A percentile compares a stretch with the other conserved stretches of the same genome.
phyloP scores from a whole-genome alignment of 92 coral and sea anemone genomes.

The Actinernus sp. region DNA sequence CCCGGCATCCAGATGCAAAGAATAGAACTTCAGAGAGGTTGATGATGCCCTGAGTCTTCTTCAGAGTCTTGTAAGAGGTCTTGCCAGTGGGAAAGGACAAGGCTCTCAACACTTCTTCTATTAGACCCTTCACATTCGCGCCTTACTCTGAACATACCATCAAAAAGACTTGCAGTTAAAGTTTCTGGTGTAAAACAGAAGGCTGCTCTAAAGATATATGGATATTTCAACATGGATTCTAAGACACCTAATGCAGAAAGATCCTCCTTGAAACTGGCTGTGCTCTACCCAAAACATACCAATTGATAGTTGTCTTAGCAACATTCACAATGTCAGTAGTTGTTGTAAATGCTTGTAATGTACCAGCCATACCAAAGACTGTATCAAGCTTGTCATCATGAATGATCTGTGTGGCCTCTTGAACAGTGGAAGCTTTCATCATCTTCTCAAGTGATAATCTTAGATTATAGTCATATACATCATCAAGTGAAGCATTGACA shows the following conservation, averaged over 20 bases:
- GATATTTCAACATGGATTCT: conserved; percentile 44
- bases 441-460: conserved; percentile 33
- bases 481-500: too few relatives aligned
- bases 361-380: conserved; percentile 58
- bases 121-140: conserved; percentile 44
- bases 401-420: conserved; percentile 40
- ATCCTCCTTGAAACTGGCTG: conserved; percentile 50
- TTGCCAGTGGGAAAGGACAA: too few relatives aligned
- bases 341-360: conserved; percentile 23
- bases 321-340: conserved; percentile 27
- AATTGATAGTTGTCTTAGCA: conserved; percentile 43
- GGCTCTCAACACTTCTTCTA: conserved; percentile 25
- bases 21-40: conserved; percentile 36
- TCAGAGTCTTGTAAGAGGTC: conserved; percentile 34
- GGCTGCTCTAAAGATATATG: conserved; percentile 23
- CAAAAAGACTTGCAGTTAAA: conserved; percentile 19
- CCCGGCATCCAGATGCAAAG: conserved; percentile 41
- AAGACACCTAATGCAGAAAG: conserved; percentile 32
- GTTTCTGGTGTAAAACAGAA: conserved; percentile 29
- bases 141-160: conserved; percentile 16
- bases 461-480: conserved; percentile 32
- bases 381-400: conserved; percentile 38
- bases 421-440: not conserved
- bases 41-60: conserved; percentile 24
- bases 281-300: conserved; percentile 50